Percentiles rank a stretch among this genome's conserved stretches.
Evolutionary conservation across 2,113 vertebrate species (phyloP).

Genomic region (Zootoca vivipara): DNA sequence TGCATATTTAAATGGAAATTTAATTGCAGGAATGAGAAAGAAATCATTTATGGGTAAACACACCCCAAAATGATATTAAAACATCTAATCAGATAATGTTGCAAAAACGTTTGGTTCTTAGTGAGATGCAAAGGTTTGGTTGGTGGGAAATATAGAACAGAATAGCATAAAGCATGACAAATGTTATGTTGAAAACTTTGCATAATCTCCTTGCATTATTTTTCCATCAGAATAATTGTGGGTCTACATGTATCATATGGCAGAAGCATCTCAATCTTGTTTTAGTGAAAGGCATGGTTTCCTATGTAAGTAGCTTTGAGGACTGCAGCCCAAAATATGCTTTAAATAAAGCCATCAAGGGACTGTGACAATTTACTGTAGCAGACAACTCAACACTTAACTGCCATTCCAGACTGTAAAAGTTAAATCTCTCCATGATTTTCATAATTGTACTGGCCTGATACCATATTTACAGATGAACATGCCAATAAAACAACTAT

Average conservation of each 20-base stretch:
- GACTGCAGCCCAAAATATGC: background rate
- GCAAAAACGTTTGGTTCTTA: background rate
- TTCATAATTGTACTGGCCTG: constrained; percentile 24
- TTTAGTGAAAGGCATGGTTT: background rate
- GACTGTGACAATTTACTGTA: constrained; percentile 14
- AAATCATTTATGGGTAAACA: background rate
- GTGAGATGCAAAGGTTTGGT: background rate
- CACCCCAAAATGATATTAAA: background rate
- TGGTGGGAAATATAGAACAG: background rate
- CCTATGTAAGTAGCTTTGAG: background rate
- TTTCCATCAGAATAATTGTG: background rate
- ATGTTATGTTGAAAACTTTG: background rate
- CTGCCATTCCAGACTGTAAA: constrained; percentile 16
- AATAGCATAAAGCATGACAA: background rate
- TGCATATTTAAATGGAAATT: background rate
- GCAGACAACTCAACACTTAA: constrained; percentile 12
- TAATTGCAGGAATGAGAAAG: background rate
- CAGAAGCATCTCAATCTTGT: background rate
- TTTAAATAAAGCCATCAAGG: constrained; percentile 21
- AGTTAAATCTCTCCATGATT: constrained; percentile 18
- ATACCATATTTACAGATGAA: constrained; percentile 33
- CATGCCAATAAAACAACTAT: constrained; percentile 29
- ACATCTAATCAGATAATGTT: background rate
- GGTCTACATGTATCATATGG: background rate
- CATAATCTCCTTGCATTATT: background rate